Conservation (phyloP, 2,888 invertebrate species). For the Rotaria macrura region DNA sequence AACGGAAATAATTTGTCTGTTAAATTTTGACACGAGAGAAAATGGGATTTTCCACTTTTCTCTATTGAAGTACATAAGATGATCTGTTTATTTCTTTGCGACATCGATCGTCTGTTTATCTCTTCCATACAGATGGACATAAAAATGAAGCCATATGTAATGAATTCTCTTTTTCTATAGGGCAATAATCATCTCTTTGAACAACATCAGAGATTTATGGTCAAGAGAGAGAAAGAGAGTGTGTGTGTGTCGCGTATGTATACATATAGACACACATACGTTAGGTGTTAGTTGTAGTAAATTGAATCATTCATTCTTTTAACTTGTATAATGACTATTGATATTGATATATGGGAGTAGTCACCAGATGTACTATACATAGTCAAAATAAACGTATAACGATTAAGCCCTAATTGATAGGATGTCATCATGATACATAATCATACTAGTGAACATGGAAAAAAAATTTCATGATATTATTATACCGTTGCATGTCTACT, state of each 20-base stretch:
- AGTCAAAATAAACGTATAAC: neutral
- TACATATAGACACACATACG: neutral
- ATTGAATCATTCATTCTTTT: neutral
- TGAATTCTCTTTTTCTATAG: neutral
- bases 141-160: slow-evolving; percentile 10
- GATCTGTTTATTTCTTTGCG: slow-evolving; percentile 5
- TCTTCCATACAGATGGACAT: neutral
- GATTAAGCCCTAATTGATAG: slow-evolving; percentile 5
- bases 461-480: neutral
- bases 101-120: slow-evolving; percentile 4
- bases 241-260: too few species aligned
- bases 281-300: neutral
- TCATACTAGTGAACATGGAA: neutral
- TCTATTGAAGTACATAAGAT: neutral
- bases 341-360: neutral
- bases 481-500: neutral
- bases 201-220: slow-evolving; percentile 11
- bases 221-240: too few species aligned
- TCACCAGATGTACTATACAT: neutral
- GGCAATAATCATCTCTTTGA: slow-evolving; percentile 12
- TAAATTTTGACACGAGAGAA: neutral
- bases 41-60: neutral
- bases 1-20: neutral
- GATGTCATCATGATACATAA: neutral
- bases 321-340: neutral